Evolutionary conservation across 2,797 vertebrate species (phyloP).

Genomic region (Thaleichthys pacificus): DNA sequence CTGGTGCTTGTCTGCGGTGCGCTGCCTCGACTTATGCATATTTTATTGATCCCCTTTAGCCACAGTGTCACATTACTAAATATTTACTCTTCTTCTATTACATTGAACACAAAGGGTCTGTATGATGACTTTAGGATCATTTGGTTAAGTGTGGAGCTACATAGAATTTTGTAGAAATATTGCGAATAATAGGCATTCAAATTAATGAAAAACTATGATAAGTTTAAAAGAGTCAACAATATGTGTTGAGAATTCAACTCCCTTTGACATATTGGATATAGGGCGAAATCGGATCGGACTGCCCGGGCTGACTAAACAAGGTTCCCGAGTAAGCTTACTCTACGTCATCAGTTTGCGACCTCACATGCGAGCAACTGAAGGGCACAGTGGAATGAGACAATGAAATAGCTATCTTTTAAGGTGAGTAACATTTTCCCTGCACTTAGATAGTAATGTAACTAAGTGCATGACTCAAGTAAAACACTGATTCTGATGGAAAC

Average conservation of each 20-base stretch:
- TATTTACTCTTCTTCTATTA: constrained; percentile 37
- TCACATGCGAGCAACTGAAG: not conserved
- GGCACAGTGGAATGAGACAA: not conserved
- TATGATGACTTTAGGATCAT: not conserved
- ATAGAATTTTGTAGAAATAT: no score
- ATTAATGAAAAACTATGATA: no score
- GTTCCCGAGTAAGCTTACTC: not conserved
- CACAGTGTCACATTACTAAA: constrained; percentile 62
- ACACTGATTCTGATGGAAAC: not conserved
- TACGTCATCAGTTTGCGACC: not conserved
- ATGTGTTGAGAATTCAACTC: no score
- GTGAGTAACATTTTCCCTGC: not conserved
- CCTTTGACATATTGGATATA: no score
- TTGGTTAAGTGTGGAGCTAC: not conserved
- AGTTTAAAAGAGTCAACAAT: no score
- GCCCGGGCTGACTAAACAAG: no score
- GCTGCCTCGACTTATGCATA: constrained; percentile 60
- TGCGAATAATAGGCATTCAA: no score
- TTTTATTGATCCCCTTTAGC: constrained; percentile 57
- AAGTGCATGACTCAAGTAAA: not conserved
- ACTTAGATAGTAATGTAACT: not conserved
- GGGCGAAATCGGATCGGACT: no score
- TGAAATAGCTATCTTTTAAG: not conserved
- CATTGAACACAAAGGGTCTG: constrained; percentile 18
- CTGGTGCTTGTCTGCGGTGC: constrained; percentile 24